phyloP scores from a whole-genome alignment of 1,140 invertebrate genomes.

The Drosophila pachea region DNA sequence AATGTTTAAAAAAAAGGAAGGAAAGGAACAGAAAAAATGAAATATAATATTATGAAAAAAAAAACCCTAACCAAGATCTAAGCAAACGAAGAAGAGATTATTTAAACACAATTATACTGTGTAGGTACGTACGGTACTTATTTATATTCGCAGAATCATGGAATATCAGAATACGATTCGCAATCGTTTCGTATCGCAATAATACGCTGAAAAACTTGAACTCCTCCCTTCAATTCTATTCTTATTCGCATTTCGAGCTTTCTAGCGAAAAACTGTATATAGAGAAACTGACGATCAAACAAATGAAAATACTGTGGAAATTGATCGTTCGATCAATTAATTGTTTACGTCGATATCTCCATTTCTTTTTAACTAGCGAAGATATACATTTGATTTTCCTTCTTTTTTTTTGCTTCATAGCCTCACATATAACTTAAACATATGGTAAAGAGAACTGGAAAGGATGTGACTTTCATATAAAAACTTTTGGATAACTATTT shows the following conservation, averaged over 20 bases:
- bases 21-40: conserved; percentile 13
- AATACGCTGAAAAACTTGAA: conserved; percentile 3
- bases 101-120: too few species aligned
- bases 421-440: not conserved
- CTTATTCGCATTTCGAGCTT: too few species aligned
- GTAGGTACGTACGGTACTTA: conserved; percentile 29
- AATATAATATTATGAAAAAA: not conserved
- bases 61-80: not conserved
- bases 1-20: too few species aligned
- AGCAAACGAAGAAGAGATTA: conserved; percentile 3
- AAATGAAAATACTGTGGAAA: too few species aligned
- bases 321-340: too few species aligned
- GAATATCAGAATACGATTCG: conserved; percentile 9
- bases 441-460: conserved; percentile 50
- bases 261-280: too few species aligned
- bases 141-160: conserved; percentile 23
- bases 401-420: not conserved
- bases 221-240: not conserved
- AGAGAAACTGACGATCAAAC: too few species aligned
- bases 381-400: not conserved
- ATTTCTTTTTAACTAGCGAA: too few species aligned
- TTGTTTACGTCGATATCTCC: too few species aligned
- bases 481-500: conserved; percentile 31
- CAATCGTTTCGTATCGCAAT: conserved; percentile 1
- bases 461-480: conserved; percentile 53